Evolutionary conservation across 2,113 vertebrate species (phyloP).

Genomic region (Gavialis gangeticus): DNA sequence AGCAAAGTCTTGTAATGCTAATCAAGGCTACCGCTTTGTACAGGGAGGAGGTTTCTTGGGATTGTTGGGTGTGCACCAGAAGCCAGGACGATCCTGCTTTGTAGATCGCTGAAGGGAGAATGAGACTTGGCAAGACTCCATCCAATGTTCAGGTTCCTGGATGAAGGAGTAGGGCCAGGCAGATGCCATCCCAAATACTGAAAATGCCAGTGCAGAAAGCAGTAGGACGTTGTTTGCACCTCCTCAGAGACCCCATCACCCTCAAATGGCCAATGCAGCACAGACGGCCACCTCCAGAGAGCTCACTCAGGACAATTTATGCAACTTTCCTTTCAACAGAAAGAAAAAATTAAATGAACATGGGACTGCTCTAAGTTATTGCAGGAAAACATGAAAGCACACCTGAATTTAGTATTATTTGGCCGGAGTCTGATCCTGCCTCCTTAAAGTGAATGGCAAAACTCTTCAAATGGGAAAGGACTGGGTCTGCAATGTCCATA

Average conservation of each 20-base stretch:
- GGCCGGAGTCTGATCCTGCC: background rate
- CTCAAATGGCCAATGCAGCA: background rate
- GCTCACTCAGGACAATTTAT: background rate
- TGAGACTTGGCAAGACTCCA: background rate
- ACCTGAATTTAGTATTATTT: background rate
- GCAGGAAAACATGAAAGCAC: background rate
- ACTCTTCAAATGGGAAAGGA: background rate
- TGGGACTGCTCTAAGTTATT: background rate
- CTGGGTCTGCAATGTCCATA: background rate
- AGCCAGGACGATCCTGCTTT: background rate
- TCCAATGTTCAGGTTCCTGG: background rate
- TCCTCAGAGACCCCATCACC: background rate
- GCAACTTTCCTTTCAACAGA: background rate
- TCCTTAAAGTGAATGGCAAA: fast-evolving
- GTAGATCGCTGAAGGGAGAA: background rate
- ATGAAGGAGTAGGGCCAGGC: background rate
- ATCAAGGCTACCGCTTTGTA: background rate
- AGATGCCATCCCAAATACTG: background rate
- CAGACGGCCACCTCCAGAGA: background rate
- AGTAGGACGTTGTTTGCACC: background rate
- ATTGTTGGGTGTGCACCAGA: fast-evolving
- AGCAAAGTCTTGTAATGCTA: background rate
- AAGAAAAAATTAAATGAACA: background rate
- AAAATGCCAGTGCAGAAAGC: background rate
- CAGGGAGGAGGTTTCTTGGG: background rate